These are phyloP conservation scores for Chironomus riparius DNA, from an alignment of 2,888 invertebrate genomes.

Conservation along the genomic window DNA sequence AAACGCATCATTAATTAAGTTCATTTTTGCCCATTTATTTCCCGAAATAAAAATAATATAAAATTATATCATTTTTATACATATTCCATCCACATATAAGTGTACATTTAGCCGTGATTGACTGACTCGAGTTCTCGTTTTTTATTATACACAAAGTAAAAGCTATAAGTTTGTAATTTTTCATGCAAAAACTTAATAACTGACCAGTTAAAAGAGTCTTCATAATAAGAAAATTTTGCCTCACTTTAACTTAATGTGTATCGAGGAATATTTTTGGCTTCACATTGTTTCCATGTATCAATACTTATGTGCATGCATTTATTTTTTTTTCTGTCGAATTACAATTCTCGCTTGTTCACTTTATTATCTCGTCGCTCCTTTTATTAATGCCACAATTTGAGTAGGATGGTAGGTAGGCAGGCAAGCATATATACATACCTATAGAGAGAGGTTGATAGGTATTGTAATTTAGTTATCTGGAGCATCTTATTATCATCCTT, in stretches of 20 bases:
- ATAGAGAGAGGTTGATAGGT: neutral
- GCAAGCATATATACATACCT: neutral
- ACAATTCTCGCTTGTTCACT: slow-evolving; percentile 25
- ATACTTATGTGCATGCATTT: neutral
- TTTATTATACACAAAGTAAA: neutral
- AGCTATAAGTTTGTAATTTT: slow-evolving; percentile 4
- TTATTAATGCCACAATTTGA: slow-evolving; percentile 18
- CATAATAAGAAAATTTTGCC: neutral
- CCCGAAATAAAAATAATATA: neutral
- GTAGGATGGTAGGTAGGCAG: no score
- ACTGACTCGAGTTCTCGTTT: neutral
- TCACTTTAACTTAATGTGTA: slow-evolving; percentile 22
- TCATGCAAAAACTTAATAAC: slow-evolving; percentile 9
- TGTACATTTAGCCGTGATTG: neutral
- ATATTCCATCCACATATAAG: neutral
- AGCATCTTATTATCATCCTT: slow-evolving; percentile 21
- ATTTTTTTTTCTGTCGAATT: neutral
- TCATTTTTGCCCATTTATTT: neutral
- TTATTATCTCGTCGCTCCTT: slow-evolving; percentile 21
- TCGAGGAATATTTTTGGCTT: neutral
- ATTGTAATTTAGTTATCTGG: slow-evolving; percentile 15
- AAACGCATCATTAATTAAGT: slow-evolving; percentile 7
- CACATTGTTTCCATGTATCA: neutral
- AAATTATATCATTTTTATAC: neutral
- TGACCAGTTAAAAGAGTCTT: neutral